Percentiles rank a stretch among this genome's conserved stretches.
phyloP scores from a whole-genome alignment of 1,140 invertebrate genomes.

The Anoplophora glabripennis region DNA sequence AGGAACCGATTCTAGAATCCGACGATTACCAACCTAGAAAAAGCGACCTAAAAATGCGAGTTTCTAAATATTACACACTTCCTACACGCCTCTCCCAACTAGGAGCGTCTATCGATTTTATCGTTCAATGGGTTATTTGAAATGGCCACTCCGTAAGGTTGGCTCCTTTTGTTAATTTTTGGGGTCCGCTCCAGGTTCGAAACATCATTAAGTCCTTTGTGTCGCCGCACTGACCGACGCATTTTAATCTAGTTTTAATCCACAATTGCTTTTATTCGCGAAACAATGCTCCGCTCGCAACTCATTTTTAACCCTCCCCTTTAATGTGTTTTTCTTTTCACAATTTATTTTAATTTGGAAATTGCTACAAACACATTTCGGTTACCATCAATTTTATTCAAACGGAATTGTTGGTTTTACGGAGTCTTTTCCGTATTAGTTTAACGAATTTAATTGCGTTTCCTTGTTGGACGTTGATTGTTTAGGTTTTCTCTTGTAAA shows the following conservation, averaged over 20 bases:
- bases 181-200: background rate
- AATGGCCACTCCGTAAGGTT: too few relatives aligned
- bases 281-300: slow-evolving; percentile 3
- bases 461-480: too few relatives aligned
- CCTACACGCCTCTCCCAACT: too few relatives aligned
- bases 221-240: background rate
- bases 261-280: slow-evolving; percentile 2
- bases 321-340: slow-evolving; percentile 11
- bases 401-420: slow-evolving; percentile 2
- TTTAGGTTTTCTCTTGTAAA: too few relatives aligned
- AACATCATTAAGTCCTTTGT: background rate
- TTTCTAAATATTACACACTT: too few relatives aligned
- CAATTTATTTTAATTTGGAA: slow-evolving; percentile 14
- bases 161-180: too few relatives aligned
- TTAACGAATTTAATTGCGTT: background rate
- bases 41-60: too few relatives aligned
- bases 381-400: slow-evolving; percentile 14
- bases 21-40: too few relatives aligned
- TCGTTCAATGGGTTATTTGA: too few relatives aligned
- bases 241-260: slow-evolving; percentile 4
- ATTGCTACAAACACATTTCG: slow-evolving; percentile 11
- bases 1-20: too few relatives aligned
- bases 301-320: slow-evolving; percentile 3
- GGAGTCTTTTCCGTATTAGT: background rate
- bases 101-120: too few relatives aligned